Conservation (phyloP, 2,113 vertebrate species). For the Sakesphorus luctuosus region DNA sequence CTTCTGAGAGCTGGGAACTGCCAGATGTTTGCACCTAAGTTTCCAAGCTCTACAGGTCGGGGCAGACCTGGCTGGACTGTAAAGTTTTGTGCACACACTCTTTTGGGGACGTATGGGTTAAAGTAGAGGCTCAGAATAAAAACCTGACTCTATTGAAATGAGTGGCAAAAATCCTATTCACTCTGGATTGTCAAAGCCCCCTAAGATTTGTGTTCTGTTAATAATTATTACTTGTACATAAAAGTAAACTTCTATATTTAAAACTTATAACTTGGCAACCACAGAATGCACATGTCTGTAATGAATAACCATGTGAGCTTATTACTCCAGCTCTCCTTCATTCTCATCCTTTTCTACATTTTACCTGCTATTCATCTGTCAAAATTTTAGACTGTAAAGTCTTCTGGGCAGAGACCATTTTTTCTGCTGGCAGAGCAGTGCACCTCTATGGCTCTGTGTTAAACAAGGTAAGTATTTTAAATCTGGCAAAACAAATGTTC, state of each 20-base stretch:
- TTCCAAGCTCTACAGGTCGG: neutral
- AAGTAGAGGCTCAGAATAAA: neutral
- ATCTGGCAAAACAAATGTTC: constrained; percentile 19
- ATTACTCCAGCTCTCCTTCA: neutral
- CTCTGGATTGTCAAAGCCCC: constrained; percentile 44
- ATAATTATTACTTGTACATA: constrained; percentile 71
- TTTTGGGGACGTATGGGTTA: constrained; percentile 30
- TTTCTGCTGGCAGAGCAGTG: neutral
- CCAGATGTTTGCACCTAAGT: neutral
- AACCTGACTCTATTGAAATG: constrained; percentile 1
- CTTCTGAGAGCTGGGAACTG: neutral
- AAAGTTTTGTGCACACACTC: neutral
- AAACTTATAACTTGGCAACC: constrained; percentile 65
- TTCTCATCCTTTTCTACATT: neutral
- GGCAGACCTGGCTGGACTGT: neutral
- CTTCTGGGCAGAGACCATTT: neutral
- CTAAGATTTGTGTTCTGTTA: constrained; percentile 63
- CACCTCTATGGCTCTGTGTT: neutral
- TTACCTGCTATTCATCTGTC: constrained; percentile 10
- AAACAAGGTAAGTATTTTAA: constrained; percentile 29
- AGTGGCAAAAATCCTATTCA: constrained; percentile 50
- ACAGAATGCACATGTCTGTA: constrained; percentile 46
- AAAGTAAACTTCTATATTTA: constrained; percentile 69
- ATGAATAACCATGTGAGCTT: constrained; percentile 40
- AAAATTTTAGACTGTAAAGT: neutral